Evolutionary conservation across 2,797 vertebrate species (phyloP).

Genomic region (Pseudochaenichthys georgianus): DNA sequence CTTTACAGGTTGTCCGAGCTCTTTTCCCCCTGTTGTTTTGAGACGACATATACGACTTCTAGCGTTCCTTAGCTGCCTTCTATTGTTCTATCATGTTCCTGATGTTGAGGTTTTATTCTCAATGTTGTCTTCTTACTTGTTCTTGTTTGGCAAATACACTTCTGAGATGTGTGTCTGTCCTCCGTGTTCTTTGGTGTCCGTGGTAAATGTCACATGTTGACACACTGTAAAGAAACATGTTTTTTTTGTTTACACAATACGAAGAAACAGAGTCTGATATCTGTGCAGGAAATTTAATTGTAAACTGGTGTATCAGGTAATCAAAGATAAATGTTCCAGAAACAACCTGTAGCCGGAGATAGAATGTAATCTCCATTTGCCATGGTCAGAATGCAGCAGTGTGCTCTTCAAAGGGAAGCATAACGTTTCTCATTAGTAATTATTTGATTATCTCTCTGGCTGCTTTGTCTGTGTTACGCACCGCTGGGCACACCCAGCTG

Average conservation of each 20-base stretch:
- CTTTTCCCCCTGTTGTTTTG: no score
- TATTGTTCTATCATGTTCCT: no score
- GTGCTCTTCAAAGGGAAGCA: conserved; percentile 66
- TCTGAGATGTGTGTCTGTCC: conserved; percentile 4
- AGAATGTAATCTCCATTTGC: conserved; percentile 67
- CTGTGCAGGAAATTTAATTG: conserved; percentile 49
- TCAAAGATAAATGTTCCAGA: conserved; percentile 70
- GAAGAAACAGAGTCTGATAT: background rate
- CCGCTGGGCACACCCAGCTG: conserved; percentile 35
- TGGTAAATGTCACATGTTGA: conserved; percentile 13
- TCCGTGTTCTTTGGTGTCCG: conserved; percentile 3
- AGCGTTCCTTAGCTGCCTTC: no score
- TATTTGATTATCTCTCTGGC: conserved; percentile 72
- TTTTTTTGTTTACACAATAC: conserved; percentile 5
- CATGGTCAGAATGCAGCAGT: conserved; percentile 54
- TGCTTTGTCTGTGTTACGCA: conserved; percentile 56
- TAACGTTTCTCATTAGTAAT: conserved; percentile 66
- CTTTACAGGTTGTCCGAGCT: no score
- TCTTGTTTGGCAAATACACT: background rate
- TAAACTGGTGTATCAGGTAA: conserved; percentile 41
- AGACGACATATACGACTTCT: no score
- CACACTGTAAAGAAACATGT: background rate
- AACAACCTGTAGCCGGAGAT: conserved; percentile 65
- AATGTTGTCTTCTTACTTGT: background rate
- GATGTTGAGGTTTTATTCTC: background rate